A percentile compares a stretch with the other conserved stretches of the same genome.
These are phyloP conservation scores for Eupristina koningsbergeri DNA, from an alignment of 1,140 invertebrate genomes.

Conservation along the genomic window DNA sequence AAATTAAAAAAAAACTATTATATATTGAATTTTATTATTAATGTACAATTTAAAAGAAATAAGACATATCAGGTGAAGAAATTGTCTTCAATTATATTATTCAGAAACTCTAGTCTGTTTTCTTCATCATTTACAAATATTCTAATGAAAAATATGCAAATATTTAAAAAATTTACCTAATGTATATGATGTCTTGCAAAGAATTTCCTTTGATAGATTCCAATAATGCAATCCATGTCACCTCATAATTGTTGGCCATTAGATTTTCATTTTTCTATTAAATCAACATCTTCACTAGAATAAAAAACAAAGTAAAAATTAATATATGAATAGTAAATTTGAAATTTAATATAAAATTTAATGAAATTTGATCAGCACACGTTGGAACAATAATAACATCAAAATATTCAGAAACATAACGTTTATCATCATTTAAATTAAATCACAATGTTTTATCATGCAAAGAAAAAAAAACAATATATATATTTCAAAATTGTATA, in stretches of 20 bases:
- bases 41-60: neutral
- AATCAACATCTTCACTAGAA: neutral
- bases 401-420: constrained; percentile 61
- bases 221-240: too few species aligned
- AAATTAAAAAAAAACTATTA: neutral
- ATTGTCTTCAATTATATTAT: constrained; percentile 38
- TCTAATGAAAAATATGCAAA: constrained; percentile 18
- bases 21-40: neutral
- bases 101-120: constrained; percentile 48
- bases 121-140: constrained; percentile 30
- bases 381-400: constrained; percentile 57
- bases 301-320: neutral
- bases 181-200: neutral
- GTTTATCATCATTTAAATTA: constrained; percentile 56
- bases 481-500: neutral
- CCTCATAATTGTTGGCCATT: too few species aligned
- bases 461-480: too few species aligned
- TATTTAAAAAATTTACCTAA: neutral
- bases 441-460: neutral
- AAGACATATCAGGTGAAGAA: constrained; percentile 15
- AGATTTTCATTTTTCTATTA: neutral
- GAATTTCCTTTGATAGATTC: too few species aligned
- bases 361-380: constrained; percentile 50
- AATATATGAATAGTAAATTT: neutral
- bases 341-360: neutral